Base-by-base conservation (phyloP, 2,888 invertebrate genomes). In the Elmis aenea region DNA sequence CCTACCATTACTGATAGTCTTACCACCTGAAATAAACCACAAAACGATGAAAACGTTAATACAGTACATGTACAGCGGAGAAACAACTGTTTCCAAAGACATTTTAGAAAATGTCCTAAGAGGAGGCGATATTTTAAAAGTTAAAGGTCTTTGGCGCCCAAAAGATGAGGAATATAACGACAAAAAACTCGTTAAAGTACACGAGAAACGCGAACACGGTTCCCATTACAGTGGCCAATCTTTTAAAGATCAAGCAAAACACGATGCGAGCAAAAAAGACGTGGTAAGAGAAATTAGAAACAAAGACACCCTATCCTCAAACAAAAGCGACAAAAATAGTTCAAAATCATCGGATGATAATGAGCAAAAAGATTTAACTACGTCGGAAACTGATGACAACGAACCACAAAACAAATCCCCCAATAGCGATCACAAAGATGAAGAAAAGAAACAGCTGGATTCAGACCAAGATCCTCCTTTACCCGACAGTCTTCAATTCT, bases 51-150 rank as follows among this genome's bases (percentile, higher is more conserved):
- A 85, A 63, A 84, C 85, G 44, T 71, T 89, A 10, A 81, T 89
- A 23, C 85, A 89, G 57, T 89, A 89, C 62, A 89, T 89, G 86
- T 89, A 89, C 68, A 62, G 65, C 69, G 83, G 83, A 12, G 84
- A 84, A 69, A 85, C 88, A 14, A 88, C 88, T 24, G 88, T 89
- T 14, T 85, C 86, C 33, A 87, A 88, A 66, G 88, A 87, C 58
- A 85, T 89, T 26, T 65, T 89, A 39, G 86, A 85, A 50, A 83
- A 80, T 45, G 88, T 89, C 1, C 63, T 89, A 14, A 80, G 82
- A 58, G 89, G 88, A 0, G 89, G 89, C 0, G 88, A 89, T 59
- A 77, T 87, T 8, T 67, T 89, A 2, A 83, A 87, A 62, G 83
- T 88, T 29, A 79, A 86, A 27, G 89, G 89, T 0, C 68, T 89